Conservation (phyloP, 2,113 vertebrate genomes). For the Perccottus glenii region DNA sequence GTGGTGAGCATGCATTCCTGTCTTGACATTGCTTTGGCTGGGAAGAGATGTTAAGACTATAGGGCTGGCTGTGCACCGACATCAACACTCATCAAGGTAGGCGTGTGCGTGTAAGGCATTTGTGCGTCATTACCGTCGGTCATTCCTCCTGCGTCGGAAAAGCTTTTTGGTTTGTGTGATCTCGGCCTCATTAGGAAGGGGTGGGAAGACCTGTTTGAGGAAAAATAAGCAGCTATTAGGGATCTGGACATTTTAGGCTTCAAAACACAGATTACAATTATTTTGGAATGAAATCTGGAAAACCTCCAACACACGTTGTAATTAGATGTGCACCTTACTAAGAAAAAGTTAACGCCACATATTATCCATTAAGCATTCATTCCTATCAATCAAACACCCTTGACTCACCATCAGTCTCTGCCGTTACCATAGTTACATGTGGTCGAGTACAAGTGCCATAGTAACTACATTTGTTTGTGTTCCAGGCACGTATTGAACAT, state of each 20-base stretch:
- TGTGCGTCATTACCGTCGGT: conserved; percentile 85
- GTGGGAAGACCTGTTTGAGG: conserved; percentile 87
- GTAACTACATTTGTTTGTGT: conserved; percentile 1
- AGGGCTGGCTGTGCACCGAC: conserved; percentile 40
- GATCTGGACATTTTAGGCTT: background rate
- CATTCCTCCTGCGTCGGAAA: conserved; percentile 90
- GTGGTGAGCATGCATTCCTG: conserved; percentile 61
- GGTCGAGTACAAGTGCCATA: conserved; percentile 2
- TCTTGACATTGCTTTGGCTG: conserved; percentile 57
- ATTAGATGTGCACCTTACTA: conserved; percentile 3
- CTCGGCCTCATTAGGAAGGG: conserved; percentile 91
- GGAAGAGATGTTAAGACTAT: conserved; percentile 45
- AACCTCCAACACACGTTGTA: background rate
- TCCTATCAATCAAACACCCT: conserved; percentile 54
- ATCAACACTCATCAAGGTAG: conserved; percentile 40
- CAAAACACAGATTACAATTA: background rate
- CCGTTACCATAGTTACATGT: conserved; percentile 60
- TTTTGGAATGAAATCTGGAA: background rate
- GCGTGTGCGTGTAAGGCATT: conserved; percentile 12
- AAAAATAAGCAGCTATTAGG: background rate
- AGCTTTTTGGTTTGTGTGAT: conserved; percentile 97
- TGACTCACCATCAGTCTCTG: conserved; percentile 28
- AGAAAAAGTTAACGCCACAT: conserved; percentile 25
- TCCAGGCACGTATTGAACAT: background rate
- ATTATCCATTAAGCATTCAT: conserved; percentile 58